Evolutionary conservation across 2,888 invertebrate species (phyloP), one percentile per base, ranked within the genome.

Genomic region (Rosalia funebris): DNA sequence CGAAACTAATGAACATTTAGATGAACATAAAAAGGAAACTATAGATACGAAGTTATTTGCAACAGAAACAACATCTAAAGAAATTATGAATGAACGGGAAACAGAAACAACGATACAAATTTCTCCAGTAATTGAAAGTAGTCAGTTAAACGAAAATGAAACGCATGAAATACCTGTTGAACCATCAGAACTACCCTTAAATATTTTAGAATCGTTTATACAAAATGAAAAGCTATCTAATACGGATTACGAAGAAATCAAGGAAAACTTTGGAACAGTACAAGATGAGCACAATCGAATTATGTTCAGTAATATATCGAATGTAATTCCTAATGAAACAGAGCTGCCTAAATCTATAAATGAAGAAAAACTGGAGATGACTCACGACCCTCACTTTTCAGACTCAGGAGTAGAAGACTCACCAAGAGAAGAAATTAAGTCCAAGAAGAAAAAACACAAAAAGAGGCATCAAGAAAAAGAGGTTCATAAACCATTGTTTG

Each of bases 401-500:
- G 50, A 50, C 20, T 39, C 50, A 25, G 50, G 39, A 17, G 50
- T 50, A 11, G 39, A 50, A 41, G 39, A 50, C 20, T n/a, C 25
- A 10, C 37, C 50, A 25, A 42, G 32, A 19, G 57, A 47, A 34
- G 41, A 39, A 41, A 10, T 25, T 39, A 56, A 56, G 17, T 36
- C 37, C 39, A 55, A 56, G 44, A 60, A 60, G 44, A 56, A 60
- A 37, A 48, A 46, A 44, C 48, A 47, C 11, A 57, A 57, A 31
- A 57, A 57, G 25, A 50, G 44, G 7, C 17, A 47, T 19, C 48
- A 46, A 36, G 60, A 47, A 48, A 39, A 17, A 32, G 52, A 52
- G 16, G 44, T 12, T 3, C 37, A 17, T 1, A 48, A 37, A 20
- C 16, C 32, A 10, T n/a, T n/a, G 1, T 32, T 17, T 32, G 11